Base-by-base conservation (phyloP, 2,888 invertebrate species). In the Synanthedon formicaeformis region DNA sequence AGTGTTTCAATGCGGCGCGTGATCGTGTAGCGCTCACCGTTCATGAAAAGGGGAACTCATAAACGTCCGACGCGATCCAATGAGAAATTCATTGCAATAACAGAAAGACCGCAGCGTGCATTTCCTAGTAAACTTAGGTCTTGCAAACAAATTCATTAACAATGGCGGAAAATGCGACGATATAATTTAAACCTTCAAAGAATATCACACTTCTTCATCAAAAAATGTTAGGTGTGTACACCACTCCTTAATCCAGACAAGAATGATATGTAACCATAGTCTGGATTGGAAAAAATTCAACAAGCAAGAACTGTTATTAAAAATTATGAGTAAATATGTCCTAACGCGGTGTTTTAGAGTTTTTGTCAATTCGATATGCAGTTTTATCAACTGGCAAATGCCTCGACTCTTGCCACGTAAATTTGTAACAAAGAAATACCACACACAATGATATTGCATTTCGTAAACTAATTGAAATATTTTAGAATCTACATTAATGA, bases 11-110 rank as follows among this genome's bases (percentile, higher is more conserved):
- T 51, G 51, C 54, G 58, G 55, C 57, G 58, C 57, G 58, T 59
- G 59, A 67, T 71, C 72, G 67, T 65, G 71, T 69, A 62, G 63
- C 52, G 56, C 55, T 57, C 61, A 34, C 57, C 58, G 63, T 61
- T 61, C 62, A 56, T 56, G 60, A 60, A 59, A 57, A 58, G 56
- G 57, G 65, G 66, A 64, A 57, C 62, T 61, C 63, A 65, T 67
- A 65, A 66, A 67, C 58, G 58, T 50, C 23, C 11, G 12, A n/a
- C 63, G 58, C 58, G 63, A 67, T 71, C 65, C 66, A 75, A 75
- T 69, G 70, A 71, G 71, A 75, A 74, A 75, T 62, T 63, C 58
- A 59, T 66, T 70, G 62, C 60, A 68, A 65, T 60, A 67, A 60
- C 45, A 45, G n/a, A 45, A n/a, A 45, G 12, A 34, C 34, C 34